Base-by-base conservation (phyloP, 2,888 invertebrate genomes). In the Drosophila buzzatii region DNA sequence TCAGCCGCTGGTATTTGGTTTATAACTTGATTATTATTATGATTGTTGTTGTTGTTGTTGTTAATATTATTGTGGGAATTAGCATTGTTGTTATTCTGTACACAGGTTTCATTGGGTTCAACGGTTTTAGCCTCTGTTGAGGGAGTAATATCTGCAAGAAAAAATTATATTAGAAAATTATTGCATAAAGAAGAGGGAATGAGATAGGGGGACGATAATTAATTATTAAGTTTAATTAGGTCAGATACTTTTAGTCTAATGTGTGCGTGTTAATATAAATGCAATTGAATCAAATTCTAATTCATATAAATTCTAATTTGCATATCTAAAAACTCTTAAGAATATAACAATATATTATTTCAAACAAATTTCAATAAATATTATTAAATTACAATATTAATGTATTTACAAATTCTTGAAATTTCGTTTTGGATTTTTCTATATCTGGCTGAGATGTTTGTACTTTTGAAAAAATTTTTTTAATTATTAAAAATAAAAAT, bases 41-140 rank as follows among this genome's bases (percentile, higher is more conserved):
- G 86, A 61, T 74, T 87, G 57, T 78, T 82, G 53, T 51, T 78
- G 61, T 69, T 27, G 27, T 27, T 60, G 65, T 63, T 89, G 59
- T 70, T 83, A 70, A 52, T 81, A 56, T 75, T 81, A 65, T 71
- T 78, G 39, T 75, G 76, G 74, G 76, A 79, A 70, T 77, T 80
- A 49, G 65, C 62, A 70, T 73, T 76, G 67, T 73, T 82, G 75
- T 81, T 90, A 67, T 82, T 89, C 73, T 85, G 84, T 85, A 83
- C 85, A 88, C 83, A 85, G 90, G 88, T 82, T 84, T 87, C 77
- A 79, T 80, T 75, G 83, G 83, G 81, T 86, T 90, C 86, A 83
- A 86, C 85, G 77, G 80, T 74, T 76, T 78, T 86, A 87, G 87
- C 83, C 82, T 89, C 83, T 83, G 81, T 89, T 80, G 83, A 85